A percentile compares a stretch with the other conserved stretches of the same genome.
Conservation (phyloP, 1,140 invertebrate genomes). For the Cylas formicarius region DNA sequence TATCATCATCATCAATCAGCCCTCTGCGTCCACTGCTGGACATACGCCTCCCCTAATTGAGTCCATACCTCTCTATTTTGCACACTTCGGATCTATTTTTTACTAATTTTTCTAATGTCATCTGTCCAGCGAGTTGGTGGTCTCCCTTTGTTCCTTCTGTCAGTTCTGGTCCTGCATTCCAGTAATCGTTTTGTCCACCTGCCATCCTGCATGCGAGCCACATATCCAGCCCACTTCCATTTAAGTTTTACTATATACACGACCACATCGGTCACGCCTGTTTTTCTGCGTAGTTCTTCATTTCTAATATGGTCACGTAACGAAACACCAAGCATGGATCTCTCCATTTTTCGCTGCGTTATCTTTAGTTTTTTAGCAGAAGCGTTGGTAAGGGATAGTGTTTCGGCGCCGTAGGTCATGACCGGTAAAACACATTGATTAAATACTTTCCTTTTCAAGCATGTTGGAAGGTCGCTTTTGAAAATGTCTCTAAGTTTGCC, state of each 20-base stretch:
- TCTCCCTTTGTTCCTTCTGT: too few relatives aligned
- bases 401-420: conserved; percentile 18
- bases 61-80: too few relatives aligned
- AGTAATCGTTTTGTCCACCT: too few relatives aligned
- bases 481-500: conserved; percentile 13
- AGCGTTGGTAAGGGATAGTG: conserved; percentile 15
- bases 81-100: too few relatives aligned
- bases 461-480: conserved; percentile 9
- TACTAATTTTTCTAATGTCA: too few relatives aligned
- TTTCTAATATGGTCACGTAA: background rate
- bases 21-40: too few relatives aligned
- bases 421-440: conserved; percentile 15
- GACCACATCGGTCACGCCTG: background rate
- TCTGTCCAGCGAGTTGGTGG: too few relatives aligned
- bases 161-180: too few relatives aligned
- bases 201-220: too few relatives aligned
- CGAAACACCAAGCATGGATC: conserved; percentile 1
- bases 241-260: conserved; percentile 1
- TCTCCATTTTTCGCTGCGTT: conserved; percentile 4
- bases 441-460: conserved; percentile 14
- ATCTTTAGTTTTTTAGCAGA: conserved; percentile 17
- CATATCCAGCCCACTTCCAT: conserved; percentile 4
- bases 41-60: too few relatives aligned
- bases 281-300: background rate
- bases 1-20: too few relatives aligned